Evolutionary conservation across 2,113 vertebrate genomes (phyloP).

Genomic region (Probosciger aterrimus): DNA sequence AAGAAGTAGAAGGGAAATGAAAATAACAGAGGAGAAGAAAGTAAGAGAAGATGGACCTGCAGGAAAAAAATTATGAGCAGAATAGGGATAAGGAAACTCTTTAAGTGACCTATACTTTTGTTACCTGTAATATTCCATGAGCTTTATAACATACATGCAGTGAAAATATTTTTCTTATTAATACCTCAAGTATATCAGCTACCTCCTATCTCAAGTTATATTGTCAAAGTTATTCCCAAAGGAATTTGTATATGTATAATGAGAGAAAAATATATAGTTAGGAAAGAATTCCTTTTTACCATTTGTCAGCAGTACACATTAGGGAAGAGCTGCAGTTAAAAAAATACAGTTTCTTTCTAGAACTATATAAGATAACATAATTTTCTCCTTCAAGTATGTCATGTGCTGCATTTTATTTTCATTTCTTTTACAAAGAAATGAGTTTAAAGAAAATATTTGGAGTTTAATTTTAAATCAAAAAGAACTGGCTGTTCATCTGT

Average conservation of each 20-base stretch:
- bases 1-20: slow-evolving; percentile 17
- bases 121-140: slow-evolving; percentile 3
- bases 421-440: slow-evolving; percentile 19
- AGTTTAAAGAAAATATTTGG: slow-evolving; percentile 44
- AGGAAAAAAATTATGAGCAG: not conserved
- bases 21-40: slow-evolving; percentile 46
- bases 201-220: slow-evolving; percentile 45
- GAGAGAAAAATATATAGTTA: slow-evolving; percentile 43
- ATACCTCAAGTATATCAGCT: slow-evolving; percentile 47
- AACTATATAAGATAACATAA: slow-evolving; percentile 24
- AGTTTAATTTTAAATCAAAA: slow-evolving; percentile 46
- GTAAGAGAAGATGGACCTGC: slow-evolving; percentile 8
- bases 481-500: not conserved
- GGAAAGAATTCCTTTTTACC: slow-evolving; percentile 42
- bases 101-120: not conserved
- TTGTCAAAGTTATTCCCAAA: slow-evolving; percentile 57
- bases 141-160: slow-evolving; percentile 25
- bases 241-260: slow-evolving; percentile 55
- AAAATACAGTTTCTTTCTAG: slow-evolving; percentile 27
- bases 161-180: slow-evolving; percentile 60
- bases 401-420: slow-evolving; percentile 47
- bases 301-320: slow-evolving; percentile 37
- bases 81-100: not conserved
- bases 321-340: slow-evolving; percentile 15
- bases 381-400: slow-evolving; percentile 43